A percentile compares a stretch with the other conserved stretches of the same genome.
Evolutionary conservation across 2,888 invertebrate genomes (phyloP).

Genomic region (Eupithecia subfuscata): DNA sequence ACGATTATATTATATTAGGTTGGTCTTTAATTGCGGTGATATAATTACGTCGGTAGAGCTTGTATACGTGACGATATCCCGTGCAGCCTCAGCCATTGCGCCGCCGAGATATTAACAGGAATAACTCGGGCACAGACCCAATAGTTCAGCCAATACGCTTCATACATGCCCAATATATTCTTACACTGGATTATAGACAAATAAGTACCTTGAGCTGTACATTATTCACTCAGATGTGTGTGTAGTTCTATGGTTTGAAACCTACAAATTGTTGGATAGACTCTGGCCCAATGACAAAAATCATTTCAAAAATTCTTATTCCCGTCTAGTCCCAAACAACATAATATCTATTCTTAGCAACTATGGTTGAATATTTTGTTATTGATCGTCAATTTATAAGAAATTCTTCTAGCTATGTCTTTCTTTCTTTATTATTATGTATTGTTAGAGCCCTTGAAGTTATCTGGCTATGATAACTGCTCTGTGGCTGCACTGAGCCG

Average conservation of each 20-base stretch:
- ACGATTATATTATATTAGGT: constrained; percentile 84
- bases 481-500: constrained; percentile 54
- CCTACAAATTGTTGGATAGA: not conserved
- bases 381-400: not conserved
- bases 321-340: not conserved
- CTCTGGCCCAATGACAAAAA: not conserved
- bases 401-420: not conserved
- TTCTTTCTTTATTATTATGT: not conserved
- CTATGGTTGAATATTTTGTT: not conserved
- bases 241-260: not conserved
- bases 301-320: no score
- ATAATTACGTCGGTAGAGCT: constrained; percentile 78
- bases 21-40: constrained; percentile 80
- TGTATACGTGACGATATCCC: constrained; percentile 83
- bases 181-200: not conserved
- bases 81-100: constrained; percentile 61
- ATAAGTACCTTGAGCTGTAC: not conserved
- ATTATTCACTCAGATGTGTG: not conserved
- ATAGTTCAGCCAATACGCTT: not conserved
- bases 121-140: constrained; percentile 64
- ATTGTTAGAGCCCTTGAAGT: not conserved
- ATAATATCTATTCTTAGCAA: not conserved
- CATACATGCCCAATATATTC: not conserved
- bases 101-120: constrained; percentile 80
- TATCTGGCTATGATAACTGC: constrained; percentile 14